phyloP scores from a whole-genome alignment of 2,888 invertebrate species.

The Itoplectis maculator region DNA sequence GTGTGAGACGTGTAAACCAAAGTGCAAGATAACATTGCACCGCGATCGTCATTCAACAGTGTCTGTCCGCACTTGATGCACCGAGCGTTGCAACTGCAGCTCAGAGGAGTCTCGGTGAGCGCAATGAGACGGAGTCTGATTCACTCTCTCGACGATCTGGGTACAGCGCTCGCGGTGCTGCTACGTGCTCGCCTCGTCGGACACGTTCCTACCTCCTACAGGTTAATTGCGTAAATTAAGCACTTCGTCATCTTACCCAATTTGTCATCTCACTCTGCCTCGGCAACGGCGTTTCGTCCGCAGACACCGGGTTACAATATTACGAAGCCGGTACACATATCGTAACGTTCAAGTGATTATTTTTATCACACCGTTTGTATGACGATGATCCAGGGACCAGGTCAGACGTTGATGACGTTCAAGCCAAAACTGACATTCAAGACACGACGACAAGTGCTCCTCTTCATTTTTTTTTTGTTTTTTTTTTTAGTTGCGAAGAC shows the following conservation, averaged over 20 bases:
- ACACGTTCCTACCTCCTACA: constrained; percentile 67
- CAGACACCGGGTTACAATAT: not conserved
- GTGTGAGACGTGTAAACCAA: not conserved
- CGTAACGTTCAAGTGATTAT: no score
- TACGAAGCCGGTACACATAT: constrained; percentile 3
- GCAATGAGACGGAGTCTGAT: constrained; percentile 65
- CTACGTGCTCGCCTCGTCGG: constrained; percentile 68
- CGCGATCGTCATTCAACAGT: constrained; percentile 19
- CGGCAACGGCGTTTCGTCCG: constrained; percentile 35
- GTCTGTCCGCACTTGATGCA: constrained; percentile 45
- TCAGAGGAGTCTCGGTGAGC: constrained; percentile 19
- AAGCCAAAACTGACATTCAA: no score
- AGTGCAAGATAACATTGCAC: constrained; percentile 8
- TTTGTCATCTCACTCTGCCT: constrained; percentile 66
- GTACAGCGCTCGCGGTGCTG: constrained; percentile 31
- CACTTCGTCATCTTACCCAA: constrained; percentile 68
- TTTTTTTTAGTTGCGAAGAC: no score
- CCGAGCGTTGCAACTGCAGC: constrained; percentile 33
- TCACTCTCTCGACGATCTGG: constrained; percentile 61
- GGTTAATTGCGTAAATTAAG: constrained; percentile 71
- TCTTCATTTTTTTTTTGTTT: no score
- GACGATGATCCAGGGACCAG: no score
- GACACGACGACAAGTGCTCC: no score
- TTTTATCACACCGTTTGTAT: no score
- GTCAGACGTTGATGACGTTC: no score